Base-by-base conservation (phyloP, 1,140 invertebrate genomes). In the Drosophila nigromelanica region DNA sequence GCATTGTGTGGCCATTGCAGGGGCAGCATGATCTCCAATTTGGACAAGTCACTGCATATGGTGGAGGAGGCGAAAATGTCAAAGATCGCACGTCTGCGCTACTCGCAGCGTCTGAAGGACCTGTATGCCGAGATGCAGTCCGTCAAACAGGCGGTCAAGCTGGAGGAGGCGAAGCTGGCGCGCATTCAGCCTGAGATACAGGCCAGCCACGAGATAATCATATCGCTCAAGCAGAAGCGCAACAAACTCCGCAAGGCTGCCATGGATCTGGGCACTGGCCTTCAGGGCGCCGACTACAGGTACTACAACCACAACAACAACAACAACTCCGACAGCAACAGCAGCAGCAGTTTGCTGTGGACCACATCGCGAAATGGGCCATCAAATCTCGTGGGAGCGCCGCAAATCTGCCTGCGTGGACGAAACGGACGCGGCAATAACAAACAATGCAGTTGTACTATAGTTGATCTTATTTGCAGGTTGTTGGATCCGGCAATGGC, bases 201-300 rank as follows among this genome's bases (percentile, higher is more conserved):
- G 33, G 50, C 73, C 55, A 89, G 71, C 15, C 80, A 92, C 51
- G 76, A 92, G 63, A 77, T 87, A 6, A 90, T 92, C 15, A 80
- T 78, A 51, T 81, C 80, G 8, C 48, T 91, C 7, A 90, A 90
- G 54, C 69, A 87, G 45, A 89, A 82, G 64, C 81, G 90, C 11
- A 73, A 45, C n/a, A 91, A 89, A 48, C 52, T 91, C 1, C 70
- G 69, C 40, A 62, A 79, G 30, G 82, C 83, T 6, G 89, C 90
- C 11, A 63, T 79, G 73, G 80, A 87, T 27, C 52, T 91, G 55
- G 90, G 90, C 54, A 89, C 76, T 58, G 77, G 73, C 62, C 52
- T 91, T 12, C 69, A 69, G 35, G 90, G 90, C 68, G 56, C 75
- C 18, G 78, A 91, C 69, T 91, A 91, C 80, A 91, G 90, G 90